phyloP scores from a whole-genome alignment of 2,797 vertebrate species.

The Darevskia nairensis region DNA sequence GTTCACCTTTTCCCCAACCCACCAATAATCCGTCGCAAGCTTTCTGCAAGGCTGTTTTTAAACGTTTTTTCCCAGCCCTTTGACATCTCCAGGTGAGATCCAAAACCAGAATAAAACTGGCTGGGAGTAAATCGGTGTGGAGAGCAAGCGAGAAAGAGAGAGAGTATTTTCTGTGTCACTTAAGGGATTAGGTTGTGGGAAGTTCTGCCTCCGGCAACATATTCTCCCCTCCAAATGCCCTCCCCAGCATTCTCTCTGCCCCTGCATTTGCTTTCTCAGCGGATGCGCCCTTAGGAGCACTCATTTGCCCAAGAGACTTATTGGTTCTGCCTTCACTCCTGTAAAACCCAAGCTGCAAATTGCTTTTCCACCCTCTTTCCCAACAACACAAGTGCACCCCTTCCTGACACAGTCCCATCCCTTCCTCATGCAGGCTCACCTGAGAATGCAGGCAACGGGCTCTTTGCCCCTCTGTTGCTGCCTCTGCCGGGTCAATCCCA shows the following conservation, averaged over 20 bases:
- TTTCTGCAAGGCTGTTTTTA: neutral
- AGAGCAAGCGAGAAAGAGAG: neutral
- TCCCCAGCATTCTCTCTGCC: no score
- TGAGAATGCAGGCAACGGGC: neutral
- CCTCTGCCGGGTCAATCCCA: neutral
- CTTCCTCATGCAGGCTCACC: neutral
- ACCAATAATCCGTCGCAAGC: neutral
- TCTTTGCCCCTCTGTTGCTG: neutral
- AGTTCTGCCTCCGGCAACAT: neutral
- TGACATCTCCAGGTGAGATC: neutral
- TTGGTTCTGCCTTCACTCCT: no score
- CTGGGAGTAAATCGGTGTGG: neutral
- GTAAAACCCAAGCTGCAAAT: neutral
- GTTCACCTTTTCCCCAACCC: neutral
- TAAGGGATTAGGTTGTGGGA: no score
- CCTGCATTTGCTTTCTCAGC: neutral
- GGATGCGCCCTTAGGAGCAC: neutral
- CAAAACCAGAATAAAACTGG: neutral
- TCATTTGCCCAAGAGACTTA: neutral
- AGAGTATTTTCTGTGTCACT: neutral
- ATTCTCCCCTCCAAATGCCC: no score
- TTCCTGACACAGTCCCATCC: neutral
- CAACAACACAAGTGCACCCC: neutral
- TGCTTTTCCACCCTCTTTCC: neutral
- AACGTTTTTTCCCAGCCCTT: neutral